phyloP scores from a whole-genome alignment of 2,888 invertebrate genomes.

The Luffia ferchaultella region DNA sequence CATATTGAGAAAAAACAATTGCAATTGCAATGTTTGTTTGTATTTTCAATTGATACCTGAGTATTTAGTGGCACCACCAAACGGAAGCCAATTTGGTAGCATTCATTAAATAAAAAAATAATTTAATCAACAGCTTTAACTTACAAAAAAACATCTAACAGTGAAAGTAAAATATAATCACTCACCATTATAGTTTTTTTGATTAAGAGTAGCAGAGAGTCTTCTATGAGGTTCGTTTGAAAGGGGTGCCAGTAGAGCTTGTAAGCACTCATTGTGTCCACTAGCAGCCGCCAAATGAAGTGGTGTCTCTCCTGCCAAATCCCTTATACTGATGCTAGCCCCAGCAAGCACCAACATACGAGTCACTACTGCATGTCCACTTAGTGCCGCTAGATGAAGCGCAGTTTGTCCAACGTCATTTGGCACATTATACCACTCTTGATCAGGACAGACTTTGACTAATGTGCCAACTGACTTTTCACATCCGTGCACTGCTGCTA shows the following conservation, averaged over 20 bases:
- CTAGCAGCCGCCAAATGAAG: conserved; percentile 82
- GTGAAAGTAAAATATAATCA: conserved; percentile 17
- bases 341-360: conserved; percentile 84
- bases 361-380: conserved; percentile 76
- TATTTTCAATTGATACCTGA: no score
- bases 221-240: conserved; percentile 32
- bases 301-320: conserved; percentile 84
- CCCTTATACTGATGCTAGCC: conserved; percentile 72
- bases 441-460: conserved; percentile 80
- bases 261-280: conserved; percentile 75
- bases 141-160: no score
- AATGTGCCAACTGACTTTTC: conserved; percentile 77
- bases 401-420: conserved; percentile 85
- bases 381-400: conserved; percentile 86
- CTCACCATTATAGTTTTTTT: conserved; percentile 88
- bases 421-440: conserved; percentile 77
- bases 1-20: no score
- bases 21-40: no score
- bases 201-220: conserved; percentile 72
- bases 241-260: conserved; percentile 76
- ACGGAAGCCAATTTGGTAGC: no score
- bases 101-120: no score
- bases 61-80: no score
- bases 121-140: no score
- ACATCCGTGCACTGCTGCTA: conserved; percentile 81